phyloP scores from a whole-genome alignment of 1,140 invertebrate genomes.

The Planococcus citri region DNA sequence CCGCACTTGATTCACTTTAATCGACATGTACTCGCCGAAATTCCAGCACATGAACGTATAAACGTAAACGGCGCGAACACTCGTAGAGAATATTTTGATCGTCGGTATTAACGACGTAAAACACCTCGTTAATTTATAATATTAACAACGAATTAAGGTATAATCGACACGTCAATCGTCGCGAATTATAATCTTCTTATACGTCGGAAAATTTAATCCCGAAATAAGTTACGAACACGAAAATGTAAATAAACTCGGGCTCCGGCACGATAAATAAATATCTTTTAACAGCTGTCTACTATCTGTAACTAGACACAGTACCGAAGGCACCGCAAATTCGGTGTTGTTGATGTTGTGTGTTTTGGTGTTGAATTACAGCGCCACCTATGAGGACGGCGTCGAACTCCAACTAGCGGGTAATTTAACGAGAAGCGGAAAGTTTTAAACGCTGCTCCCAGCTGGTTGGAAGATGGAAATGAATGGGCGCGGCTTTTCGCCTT shows the following conservation, averaged over 20 bases:
- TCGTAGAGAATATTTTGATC: no score
- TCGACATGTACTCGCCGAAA: no score
- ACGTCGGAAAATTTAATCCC: no score
- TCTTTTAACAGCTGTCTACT: background rate
- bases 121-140: no score
- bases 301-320: background rate
- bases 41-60: no score
- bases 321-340: background rate
- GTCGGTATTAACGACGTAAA: no score
- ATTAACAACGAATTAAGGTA: no score
- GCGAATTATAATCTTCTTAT: no score
- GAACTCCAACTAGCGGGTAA: background rate
- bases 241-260: background rate
- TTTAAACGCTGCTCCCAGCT: background rate
- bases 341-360: background rate
- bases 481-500: constrained; percentile 4
- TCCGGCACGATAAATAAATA: background rate
- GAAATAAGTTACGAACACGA: background rate
- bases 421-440: background rate
- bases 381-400: background rate
- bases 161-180: no score
- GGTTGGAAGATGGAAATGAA: background rate
- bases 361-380: background rate
- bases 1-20: no score
- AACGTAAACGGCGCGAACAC: no score